phyloP scores from a whole-genome alignment of 2,888 invertebrate genomes.

The Gymnocheta viridis region DNA sequence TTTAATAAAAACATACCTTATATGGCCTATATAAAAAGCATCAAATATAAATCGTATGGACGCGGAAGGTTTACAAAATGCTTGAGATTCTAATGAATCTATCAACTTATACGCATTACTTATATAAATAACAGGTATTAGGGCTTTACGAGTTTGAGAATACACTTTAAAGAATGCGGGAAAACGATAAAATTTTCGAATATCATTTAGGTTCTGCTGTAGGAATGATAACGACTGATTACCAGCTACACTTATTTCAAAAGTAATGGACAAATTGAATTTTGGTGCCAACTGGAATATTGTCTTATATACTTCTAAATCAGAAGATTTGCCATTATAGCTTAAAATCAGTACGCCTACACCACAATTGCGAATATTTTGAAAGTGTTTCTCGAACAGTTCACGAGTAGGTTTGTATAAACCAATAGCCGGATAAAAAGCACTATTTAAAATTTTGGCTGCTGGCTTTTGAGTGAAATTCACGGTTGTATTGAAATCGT shows the following conservation, averaged over 20 bases:
- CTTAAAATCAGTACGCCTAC: slow-evolving; percentile 85
- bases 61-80: slow-evolving; percentile 76
- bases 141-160: slow-evolving; percentile 76
- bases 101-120: slow-evolving; percentile 85
- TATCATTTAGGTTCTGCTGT: slow-evolving; percentile 81
- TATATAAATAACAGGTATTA: slow-evolving; percentile 85
- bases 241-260: slow-evolving; percentile 85
- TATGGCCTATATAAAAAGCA: slow-evolving; percentile 84
- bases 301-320: slow-evolving; percentile 79
- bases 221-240: slow-evolving; percentile 83
- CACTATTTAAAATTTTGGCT: slow-evolving; percentile 77
- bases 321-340: slow-evolving; percentile 79
- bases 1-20: slow-evolving; percentile 75
- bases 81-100: slow-evolving; percentile 75
- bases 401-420: slow-evolving; percentile 78
- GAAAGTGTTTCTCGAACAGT: slow-evolving; percentile 84
- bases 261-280: slow-evolving; percentile 83
- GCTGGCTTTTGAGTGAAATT: slow-evolving; percentile 60
- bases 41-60: slow-evolving; percentile 83
- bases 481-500: slow-evolving; percentile 47
- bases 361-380: slow-evolving; percentile 84
- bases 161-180: slow-evolving; percentile 80
- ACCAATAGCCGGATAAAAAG: slow-evolving; percentile 81
- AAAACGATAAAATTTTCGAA: slow-evolving; percentile 72
- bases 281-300: slow-evolving; percentile 82